Base-by-base conservation (phyloP, 2,113 vertebrate species). In the Elgaria multicarinata region DNA sequence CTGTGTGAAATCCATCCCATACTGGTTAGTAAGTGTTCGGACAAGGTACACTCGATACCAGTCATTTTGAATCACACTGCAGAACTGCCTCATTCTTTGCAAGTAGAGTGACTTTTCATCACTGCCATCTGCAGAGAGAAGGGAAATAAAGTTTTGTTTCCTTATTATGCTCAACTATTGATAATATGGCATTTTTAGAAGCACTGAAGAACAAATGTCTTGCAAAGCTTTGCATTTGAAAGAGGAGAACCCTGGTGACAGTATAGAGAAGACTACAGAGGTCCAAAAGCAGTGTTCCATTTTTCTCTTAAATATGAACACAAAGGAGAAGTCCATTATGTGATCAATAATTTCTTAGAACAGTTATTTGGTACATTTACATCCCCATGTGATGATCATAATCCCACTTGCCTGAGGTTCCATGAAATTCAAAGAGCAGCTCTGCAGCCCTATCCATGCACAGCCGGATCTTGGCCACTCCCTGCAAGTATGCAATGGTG, bases 11-110 rank as follows among this genome's bases (percentile, higher is more conserved):
- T 98, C 98, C 87, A 99, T 93, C 5, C 99, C 99, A 0, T 93
- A 82, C 50, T 96, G 97, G 92, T 95, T 97, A 75, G 96, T 92
- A 1, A 98, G 96, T 88, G 97, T 98, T 74, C 99, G 96, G 77
- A 99, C 95, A 81, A 99, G 96, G 95, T 98, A 99, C 87, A 99
- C 96, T 0, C 94, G 90, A 92, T 98, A 97, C 99, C 99, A 99
- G 94, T 98, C 95, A 0, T 99, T 99, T 24, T 71, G 50, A 66
- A 92, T 58, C 0, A 1, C 86, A 8, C 6, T 12, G 39, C 98
- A 98, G 90, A 99, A 95, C 14, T 1, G 4, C 81, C 86, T 58
- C 69, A 98, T 97, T 0, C 93, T 95, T 31, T 0, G 33, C 93
- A 99, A 88, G 88, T 94, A 96, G 53, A 0, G 1, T 69, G 6